Evolutionary conservation across 2,797 vertebrate genomes (phyloP), one percentile per base, ranked within the genome.

Genomic region (Melanogrammus aeglefinus): DNA sequence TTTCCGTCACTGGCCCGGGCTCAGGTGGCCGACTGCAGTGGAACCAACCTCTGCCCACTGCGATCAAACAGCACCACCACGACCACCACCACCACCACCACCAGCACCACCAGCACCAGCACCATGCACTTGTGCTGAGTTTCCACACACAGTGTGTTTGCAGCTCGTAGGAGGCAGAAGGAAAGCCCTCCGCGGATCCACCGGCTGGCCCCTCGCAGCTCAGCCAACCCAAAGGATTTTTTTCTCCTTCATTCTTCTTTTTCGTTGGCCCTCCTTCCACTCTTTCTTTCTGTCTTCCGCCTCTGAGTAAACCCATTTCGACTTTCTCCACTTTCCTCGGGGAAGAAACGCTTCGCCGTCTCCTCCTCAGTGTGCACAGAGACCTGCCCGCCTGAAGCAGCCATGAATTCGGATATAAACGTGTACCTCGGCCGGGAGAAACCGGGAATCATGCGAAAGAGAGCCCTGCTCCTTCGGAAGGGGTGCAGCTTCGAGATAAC

Each of bases 401-500:
- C 86, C 85, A 95, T 95, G 95, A 95, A 94, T 94, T 94, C 94
- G 86, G 95, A 95, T 87, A 93, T 94, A 91, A 94, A 95, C 93
- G 90, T 93, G 86, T 94, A 95, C 92, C 90, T 95, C 85, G 94
- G 94, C 83, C 93, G 93, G 86, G 94, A 95, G 88, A 95, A 95
- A 90, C 77, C 87, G 72, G 93, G 92, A 85, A 93, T 95, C 91
- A 95, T 95, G 95, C 91, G 94, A 87, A 96, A 95, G 87, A 94
- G 95, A 93, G 95, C 95, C 0, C 75, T 94, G 82, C 92, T 95
- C 75, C 93, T 95, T 73, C 92, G 95, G 85, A 96, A 96, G 87
- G 95, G 95, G 80, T 96, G 95, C 93, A 96, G 95, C 90, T 96
- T 96, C 86, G 95, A 96, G 91, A 95, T 96, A 73, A 95, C 94